Conservation (phyloP, 2,113 vertebrate genomes). For the human (Homo sapiens) region GRCh38 chr9:85347001-85347500, state of each 20-base stretch:
- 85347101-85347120: neutral
- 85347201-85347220: neutral
- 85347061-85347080: accelerated
- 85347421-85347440: neutral
- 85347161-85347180: neutral
- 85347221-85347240: neutral
- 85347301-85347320: neutral
- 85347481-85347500: neutral
- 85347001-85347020: neutral
- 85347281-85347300: neutral
- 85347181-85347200: neutral
- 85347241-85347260: neutral
- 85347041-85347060: neutral
- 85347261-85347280: neutral
- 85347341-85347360: neutral
- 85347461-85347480: neutral
- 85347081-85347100: neutral
- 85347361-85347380: neutral
- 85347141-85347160: neutral
- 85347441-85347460: neutral
- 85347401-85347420: neutral
- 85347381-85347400: accelerated
- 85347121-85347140: neutral
- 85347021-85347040: neutral
- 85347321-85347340: accelerated